Conservation (phyloP, 2,888 invertebrate genomes). For the Lymantria monacha region DNA sequence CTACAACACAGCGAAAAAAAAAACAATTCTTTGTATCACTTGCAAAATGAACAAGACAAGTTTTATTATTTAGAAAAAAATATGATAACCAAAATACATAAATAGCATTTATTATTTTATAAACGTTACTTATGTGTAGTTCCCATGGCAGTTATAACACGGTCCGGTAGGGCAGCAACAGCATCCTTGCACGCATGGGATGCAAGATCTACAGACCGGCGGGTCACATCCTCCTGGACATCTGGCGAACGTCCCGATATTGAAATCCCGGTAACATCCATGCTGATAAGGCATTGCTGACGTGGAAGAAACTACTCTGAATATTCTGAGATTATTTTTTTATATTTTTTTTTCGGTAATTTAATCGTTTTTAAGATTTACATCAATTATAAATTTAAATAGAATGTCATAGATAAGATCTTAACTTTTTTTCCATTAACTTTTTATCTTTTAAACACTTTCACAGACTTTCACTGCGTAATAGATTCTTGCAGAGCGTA, state of each 20-base stretch:
- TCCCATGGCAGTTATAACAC: constrained; percentile 47
- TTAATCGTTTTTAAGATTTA: neutral
- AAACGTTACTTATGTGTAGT: constrained; percentile 1
- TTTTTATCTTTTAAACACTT: neutral
- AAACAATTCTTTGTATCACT: too few relatives aligned
- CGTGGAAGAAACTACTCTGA: neutral
- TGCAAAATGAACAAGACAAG: too few relatives aligned
- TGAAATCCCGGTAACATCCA: constrained; percentile 63
- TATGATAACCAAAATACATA: too few relatives aligned
- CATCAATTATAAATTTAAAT: neutral
- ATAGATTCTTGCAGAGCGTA: too few relatives aligned
- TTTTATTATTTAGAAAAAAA: too few relatives aligned
- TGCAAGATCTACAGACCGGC: constrained; percentile 24
- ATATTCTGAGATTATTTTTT: neutral
- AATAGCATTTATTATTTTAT: too few relatives aligned
- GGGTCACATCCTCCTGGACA: constrained; percentile 57
- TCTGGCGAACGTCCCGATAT: constrained; percentile 56
- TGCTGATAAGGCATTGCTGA: constrained; percentile 50
- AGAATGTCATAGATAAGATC: neutral
- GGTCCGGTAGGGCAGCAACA: constrained; percentile 54
- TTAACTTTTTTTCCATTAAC: neutral
- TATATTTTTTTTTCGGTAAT: neutral
- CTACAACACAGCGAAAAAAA: too few relatives aligned
- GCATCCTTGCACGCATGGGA: constrained; percentile 42
- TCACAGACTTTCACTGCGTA: neutral